phyloP scores from a whole-genome alignment of 2,113 vertebrate genomes.

The Porphyrio hochstetteri region DNA sequence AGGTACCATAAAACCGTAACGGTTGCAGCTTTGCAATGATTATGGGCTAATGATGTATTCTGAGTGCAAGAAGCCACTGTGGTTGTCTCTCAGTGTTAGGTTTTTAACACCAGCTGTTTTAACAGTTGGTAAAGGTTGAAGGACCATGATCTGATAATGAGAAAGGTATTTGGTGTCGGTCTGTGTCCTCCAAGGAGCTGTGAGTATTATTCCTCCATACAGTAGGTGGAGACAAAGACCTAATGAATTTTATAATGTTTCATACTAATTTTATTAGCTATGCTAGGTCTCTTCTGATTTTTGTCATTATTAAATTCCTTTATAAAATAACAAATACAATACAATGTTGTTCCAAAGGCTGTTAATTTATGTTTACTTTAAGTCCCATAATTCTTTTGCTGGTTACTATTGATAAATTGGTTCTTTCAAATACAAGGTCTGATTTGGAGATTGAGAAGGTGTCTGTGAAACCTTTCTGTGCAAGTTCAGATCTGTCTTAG shows the following conservation, averaged over 20 bases:
- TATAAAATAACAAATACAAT: neutral
- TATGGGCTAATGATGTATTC: neutral
- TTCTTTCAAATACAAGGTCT: neutral
- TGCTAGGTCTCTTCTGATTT: neutral
- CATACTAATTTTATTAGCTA: neutral
- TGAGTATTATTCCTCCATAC: constrained; percentile 18
- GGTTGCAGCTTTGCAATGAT: neutral
- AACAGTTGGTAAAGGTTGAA: neutral
- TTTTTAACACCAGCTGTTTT: neutral
- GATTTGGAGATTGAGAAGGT: neutral
- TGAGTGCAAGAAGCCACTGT: neutral
- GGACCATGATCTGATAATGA: neutral
- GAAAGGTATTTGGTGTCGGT: neutral
- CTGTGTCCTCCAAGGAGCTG: neutral
- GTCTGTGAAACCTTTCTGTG: neutral
- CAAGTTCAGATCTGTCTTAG: neutral
- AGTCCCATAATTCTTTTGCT: neutral
- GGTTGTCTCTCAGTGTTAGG: neutral
- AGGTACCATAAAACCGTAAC: neutral
- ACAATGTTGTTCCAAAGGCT: neutral
- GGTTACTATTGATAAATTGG: neutral
- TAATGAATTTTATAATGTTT: constrained; percentile 12
- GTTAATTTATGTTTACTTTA: neutral
- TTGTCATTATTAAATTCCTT: neutral
- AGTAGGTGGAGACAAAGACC: constrained; percentile 73